A percentile compares a stretch with the other conserved stretches of the same genome.
phyloP scores from a whole-genome alignment of 2,113 vertebrate species.

The Percina caprodes region DNA sequence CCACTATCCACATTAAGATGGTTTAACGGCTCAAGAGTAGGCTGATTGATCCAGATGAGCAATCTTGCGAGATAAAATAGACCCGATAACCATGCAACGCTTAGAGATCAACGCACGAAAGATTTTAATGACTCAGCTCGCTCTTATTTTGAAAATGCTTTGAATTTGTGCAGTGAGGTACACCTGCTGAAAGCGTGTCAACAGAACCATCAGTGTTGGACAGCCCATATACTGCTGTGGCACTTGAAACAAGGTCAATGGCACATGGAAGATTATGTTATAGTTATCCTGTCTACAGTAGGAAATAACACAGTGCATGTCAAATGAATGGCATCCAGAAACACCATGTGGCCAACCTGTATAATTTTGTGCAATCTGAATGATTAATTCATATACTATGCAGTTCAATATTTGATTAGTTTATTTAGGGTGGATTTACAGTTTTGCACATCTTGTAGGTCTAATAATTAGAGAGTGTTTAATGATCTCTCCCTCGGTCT shows the following conservation, averaged over 20 bases:
- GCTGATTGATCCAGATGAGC: not conserved
- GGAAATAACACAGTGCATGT: not conserved
- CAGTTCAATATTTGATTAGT: not conserved
- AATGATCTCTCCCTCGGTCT: conserved; percentile 2
- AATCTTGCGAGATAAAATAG: not conserved
- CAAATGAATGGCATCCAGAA: not conserved
- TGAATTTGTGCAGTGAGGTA: conserved; percentile 37
- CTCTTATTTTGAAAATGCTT: conserved; percentile 45
- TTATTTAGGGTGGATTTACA: not conserved
- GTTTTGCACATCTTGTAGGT: not conserved
- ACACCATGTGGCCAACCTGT: not conserved
- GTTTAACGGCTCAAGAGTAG: not conserved
- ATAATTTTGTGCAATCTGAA: not conserved
- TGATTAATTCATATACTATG: not conserved
- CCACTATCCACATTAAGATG: not conserved
- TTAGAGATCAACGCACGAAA: not conserved
- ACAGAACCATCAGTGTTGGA: not conserved
- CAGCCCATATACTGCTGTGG: not conserved
- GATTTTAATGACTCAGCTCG: not conserved
- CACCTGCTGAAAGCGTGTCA: conserved; percentile 35
- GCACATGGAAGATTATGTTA: conserved; percentile 3
- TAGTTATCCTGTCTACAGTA: not conserved
- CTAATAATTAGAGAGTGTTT: conserved; percentile 1
- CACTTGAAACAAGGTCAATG: conserved; percentile 1
- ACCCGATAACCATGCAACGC: not conserved